These are phyloP conservation scores for Ennomos quercinarius DNA, from an alignment of 2,888 invertebrate genomes.

Conservation along the genomic window DNA sequence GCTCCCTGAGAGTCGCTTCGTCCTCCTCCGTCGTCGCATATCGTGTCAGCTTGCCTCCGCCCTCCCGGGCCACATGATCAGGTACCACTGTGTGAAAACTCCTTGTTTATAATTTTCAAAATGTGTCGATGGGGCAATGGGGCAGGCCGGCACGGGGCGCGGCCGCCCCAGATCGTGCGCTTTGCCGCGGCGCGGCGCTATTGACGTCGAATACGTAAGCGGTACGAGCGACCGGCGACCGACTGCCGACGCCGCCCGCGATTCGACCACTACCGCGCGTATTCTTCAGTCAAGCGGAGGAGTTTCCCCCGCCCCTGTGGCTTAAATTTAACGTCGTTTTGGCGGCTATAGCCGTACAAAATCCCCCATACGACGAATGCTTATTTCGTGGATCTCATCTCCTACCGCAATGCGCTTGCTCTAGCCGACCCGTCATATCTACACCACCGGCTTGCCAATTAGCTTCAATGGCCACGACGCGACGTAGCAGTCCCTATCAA, in stretches of 20 bases:
- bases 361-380: slow-evolving; percentile 14
- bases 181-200: slow-evolving; percentile 8
- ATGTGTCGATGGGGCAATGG: slow-evolving; percentile 15
- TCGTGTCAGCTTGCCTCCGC: slow-evolving; percentile 88
- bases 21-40: slow-evolving; percentile 95
- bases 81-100: slow-evolving; percentile 83
- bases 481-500: slow-evolving; percentile 61
- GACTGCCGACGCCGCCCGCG: slow-evolving; percentile 1
- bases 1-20: slow-evolving; percentile 97
- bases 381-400: slow-evolving; percentile 46
- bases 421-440: slow-evolving; percentile 46
- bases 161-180: slow-evolving; percentile 15
- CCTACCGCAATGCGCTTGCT: slow-evolving; percentile 46
- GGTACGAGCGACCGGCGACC: slow-evolving; percentile 12
- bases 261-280: slow-evolving; percentile 1
- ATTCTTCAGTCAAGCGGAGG: not conserved
- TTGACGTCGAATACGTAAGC: slow-evolving; percentile 14
- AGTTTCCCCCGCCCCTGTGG: not conserved
- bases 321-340: slow-evolving; percentile 5
- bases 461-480: slow-evolving; percentile 78
- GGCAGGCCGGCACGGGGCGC: slow-evolving; percentile 4
- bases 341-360: slow-evolving; percentile 9
- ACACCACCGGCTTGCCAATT: slow-evolving; percentile 70
- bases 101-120: slow-evolving; percentile 66
- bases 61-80: slow-evolving; percentile 84